These are phyloP conservation scores for Agrochola macilenta DNA, from an alignment of 2,888 invertebrate species.

Conservation along the genomic window DNA sequence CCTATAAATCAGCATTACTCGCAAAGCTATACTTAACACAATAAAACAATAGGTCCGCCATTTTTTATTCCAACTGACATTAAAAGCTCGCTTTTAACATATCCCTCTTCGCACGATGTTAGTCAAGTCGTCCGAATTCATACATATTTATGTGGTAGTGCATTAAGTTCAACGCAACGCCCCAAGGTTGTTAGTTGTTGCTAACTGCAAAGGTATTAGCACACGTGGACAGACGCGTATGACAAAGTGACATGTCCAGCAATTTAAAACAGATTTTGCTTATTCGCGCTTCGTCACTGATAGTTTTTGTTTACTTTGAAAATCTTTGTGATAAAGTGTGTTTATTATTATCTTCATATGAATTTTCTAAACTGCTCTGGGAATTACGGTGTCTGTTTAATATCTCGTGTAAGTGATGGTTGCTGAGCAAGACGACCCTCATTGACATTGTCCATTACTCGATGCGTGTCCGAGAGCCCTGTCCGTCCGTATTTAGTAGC, in stretches of 20 bases:
- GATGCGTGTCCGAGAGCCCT: slow-evolving; percentile 42
- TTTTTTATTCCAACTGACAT: slow-evolving; percentile 58
- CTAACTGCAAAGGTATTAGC: slow-evolving; percentile 55
- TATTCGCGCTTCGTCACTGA: slow-evolving; percentile 29
- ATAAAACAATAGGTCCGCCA: slow-evolving; percentile 46
- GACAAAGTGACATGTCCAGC: slow-evolving; percentile 46
- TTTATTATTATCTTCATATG: slow-evolving; percentile 16
- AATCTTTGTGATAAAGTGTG: slow-evolving; percentile 11
- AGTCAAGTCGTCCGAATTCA: slow-evolving; percentile 66
- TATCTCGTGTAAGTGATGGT: slow-evolving; percentile 26
- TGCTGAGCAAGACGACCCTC: slow-evolving; percentile 40
- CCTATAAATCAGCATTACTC: not conserved
- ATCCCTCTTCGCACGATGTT: slow-evolving; percentile 62
- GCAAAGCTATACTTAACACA: slow-evolving; percentile 16
- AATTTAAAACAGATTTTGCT: slow-evolving; percentile 65
- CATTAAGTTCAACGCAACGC: slow-evolving; percentile 73
- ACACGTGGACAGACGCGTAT: slow-evolving; percentile 47
- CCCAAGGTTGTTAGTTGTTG: slow-evolving; percentile 70
- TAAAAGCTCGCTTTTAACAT: slow-evolving; percentile 56
- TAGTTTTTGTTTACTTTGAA: slow-evolving; percentile 46
- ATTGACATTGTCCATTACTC: slow-evolving; percentile 32
- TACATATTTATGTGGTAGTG: slow-evolving; percentile 71
- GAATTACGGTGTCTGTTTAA: slow-evolving; percentile 28
- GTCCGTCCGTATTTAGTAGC: slow-evolving; percentile 41
- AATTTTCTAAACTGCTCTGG: not conserved